A percentile compares a stretch with the other conserved stretches of the same genome.
Evolutionary conservation across 2,888 invertebrate genomes (phyloP).

Genomic region (Cheilosia vulpina): DNA sequence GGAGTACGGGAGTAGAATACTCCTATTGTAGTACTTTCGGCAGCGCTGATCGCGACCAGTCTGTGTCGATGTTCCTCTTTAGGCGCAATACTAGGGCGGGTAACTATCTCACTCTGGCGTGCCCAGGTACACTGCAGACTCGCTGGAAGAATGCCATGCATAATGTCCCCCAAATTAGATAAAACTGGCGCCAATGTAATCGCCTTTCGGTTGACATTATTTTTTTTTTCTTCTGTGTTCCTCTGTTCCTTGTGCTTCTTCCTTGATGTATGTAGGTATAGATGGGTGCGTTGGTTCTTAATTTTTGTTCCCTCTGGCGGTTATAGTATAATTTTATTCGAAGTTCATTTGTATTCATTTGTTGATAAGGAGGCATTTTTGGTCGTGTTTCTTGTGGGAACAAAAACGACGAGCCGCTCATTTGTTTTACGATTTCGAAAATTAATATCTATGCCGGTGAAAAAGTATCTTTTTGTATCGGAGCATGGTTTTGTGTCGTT

Average conservation of each 20-base stretch:
- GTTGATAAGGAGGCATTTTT: conserved; percentile 66
- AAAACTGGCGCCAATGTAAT: conserved; percentile 83
- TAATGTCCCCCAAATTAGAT: conserved; percentile 84
- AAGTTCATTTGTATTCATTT: conserved; percentile 74
- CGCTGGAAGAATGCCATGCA: conserved; percentile 82
- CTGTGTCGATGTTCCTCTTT: conserved; percentile 13
- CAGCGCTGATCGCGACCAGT: conserved; percentile 25
- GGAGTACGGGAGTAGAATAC: too few relatives aligned
- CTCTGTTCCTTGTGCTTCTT: conserved; percentile 27
- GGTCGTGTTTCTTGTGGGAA: conserved; percentile 45
- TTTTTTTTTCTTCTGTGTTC: conserved; percentile 32
- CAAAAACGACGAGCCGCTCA: conserved; percentile 30
- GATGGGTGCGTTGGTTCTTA: conserved; percentile 18
- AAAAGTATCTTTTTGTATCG: conserved; percentile 28
- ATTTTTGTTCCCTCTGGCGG: conserved; percentile 11
- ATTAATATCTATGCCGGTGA: conserved; percentile 28
- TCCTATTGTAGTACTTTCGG: too few relatives aligned
- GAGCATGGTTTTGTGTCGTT: conserved; percentile 32
- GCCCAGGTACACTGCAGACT: conserved; percentile 56
- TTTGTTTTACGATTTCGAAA: conserved; percentile 42
- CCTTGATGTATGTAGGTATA: not conserved
- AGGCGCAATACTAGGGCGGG: conserved; percentile 40
- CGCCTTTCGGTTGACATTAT: conserved; percentile 78
- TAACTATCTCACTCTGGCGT: conserved; percentile 56
- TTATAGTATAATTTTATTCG: conserved; percentile 69